phyloP scores from a whole-genome alignment of 2,888 invertebrate genomes.

The Euproctis similis region DNA sequence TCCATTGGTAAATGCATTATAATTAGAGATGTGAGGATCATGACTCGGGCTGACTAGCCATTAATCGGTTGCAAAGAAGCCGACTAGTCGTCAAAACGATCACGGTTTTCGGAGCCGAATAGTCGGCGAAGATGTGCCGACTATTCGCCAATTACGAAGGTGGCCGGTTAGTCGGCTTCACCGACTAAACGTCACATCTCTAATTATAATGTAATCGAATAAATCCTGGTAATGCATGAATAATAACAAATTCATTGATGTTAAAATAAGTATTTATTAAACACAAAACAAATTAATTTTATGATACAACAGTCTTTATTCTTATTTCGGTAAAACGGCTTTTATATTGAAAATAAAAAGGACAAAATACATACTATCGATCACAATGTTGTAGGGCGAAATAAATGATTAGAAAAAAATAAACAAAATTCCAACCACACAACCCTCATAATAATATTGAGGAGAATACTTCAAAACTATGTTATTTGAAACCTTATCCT shows the following conservation, averaged over 20 bases:
- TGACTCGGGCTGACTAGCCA: too few species aligned
- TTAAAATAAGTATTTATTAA: constrained; percentile 61
- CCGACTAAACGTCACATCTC: too few species aligned
- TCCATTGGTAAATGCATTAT: too few species aligned
- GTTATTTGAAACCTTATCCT: constrained; percentile 63
- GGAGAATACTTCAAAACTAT: constrained; percentile 40
- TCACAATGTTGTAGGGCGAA: constrained; percentile 53
- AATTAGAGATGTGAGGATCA: too few species aligned
- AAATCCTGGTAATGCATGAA: constrained; percentile 19
- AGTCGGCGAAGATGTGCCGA: too few species aligned
- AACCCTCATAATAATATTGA: constrained; percentile 28
- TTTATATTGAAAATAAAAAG: constrained; percentile 51
- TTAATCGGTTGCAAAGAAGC: too few species aligned
- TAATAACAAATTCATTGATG: constrained; percentile 35
- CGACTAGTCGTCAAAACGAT: too few species aligned
- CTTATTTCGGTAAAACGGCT: constrained; percentile 70
- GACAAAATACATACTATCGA: constrained; percentile 45
- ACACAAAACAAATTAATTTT: constrained; percentile 59
- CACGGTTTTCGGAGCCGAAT: too few species aligned
- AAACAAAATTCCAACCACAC: constrained; percentile 32
- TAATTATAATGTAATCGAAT: too few species aligned
- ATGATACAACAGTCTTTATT: constrained; percentile 76
- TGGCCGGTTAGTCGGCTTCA: too few species aligned
- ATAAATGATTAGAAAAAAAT: constrained; percentile 35
- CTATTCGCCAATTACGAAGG: too few species aligned